Base-by-base conservation (phyloP, 2,797 vertebrate species). In the Tapera naevia region DNA sequence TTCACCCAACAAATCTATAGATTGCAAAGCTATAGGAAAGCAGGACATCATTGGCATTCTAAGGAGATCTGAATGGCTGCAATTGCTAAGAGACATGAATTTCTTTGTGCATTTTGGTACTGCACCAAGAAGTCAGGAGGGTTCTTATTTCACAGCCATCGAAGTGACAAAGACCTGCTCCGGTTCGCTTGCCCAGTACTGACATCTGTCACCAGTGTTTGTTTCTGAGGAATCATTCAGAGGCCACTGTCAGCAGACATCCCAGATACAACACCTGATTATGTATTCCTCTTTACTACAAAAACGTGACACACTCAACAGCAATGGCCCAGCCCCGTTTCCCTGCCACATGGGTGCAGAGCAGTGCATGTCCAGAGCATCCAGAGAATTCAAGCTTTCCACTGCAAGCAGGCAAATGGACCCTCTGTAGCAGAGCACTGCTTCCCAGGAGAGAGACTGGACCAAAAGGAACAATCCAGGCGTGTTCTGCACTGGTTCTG, bases 401-500 rank as follows among this genome's bases (percentile, higher is more conserved):
- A 16, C 1, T 11, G 18, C 37, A 27, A 23, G 11, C 11, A 11
- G 32, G 32, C 80, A 79, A 75, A 86, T 8, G 27, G 41, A 75
- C 53, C 28, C 51, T 43, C 78, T 82, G 5, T 9, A 76, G 1
- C 56, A 53, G 43, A 43, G 45, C 58, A 24, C 57, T 60, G 64
- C 48, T 60, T 61, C 48, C 70, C 80, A 15, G 25, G 25, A 62
- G 51, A 48, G 46, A 18, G 7, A 22, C 43, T 35, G 12, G 6
- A 16, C 8, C 10, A 71, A 25, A 17, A 35, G 22, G 15, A 14
- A 41, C 57, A 58, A 65, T 16, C 39, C 75, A 21, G 1, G 4
- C 23, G 0, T 1, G 4, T 6, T 51, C 78, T 56, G 6, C 51
- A 45, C 37, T 6, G 4, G 6, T 2, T 19, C 54, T 56, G 57